These are phyloP conservation scores for Rhimphoctona megacephalus DNA, from an alignment of 2,888 invertebrate species.

Conservation along the genomic window DNA sequence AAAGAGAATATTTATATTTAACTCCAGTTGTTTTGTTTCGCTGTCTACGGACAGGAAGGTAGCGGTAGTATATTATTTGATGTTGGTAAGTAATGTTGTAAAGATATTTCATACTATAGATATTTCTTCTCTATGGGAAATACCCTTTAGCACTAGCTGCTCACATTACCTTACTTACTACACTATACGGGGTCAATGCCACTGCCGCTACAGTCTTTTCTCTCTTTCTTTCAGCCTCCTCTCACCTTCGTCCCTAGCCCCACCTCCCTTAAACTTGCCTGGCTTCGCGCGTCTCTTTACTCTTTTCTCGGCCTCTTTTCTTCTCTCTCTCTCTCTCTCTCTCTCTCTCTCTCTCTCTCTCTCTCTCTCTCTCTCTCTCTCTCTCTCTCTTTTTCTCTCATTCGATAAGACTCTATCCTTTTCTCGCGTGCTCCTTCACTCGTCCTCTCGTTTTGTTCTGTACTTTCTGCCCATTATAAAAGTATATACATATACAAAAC, in stretches of 20 bases:
- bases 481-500: slow-evolving; percentile 14
- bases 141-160: slow-evolving; percentile 79
- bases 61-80: slow-evolving; percentile 6
- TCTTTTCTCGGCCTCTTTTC: slow-evolving; percentile 18
- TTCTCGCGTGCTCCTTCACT: slow-evolving; percentile 56
- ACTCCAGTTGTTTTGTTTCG: background rate
- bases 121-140: slow-evolving; percentile 68
- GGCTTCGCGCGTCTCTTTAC: slow-evolving; percentile 71
- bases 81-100: slow-evolving; percentile 6
- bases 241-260: slow-evolving; percentile 68
- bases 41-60: background rate
- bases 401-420: slow-evolving; percentile 40
- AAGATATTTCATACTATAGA: slow-evolving; percentile 35
- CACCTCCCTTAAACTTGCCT: slow-evolving; percentile 80
- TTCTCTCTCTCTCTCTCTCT: background rate
- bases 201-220: slow-evolving; percentile 78
- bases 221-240: slow-evolving; percentile 46
- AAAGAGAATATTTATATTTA: background rate
- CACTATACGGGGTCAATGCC: slow-evolving; percentile 83
- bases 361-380: background rate
- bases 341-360: background rate
- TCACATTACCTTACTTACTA: slow-evolving; percentile 82
- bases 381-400: background rate
- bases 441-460: slow-evolving; percentile 49
- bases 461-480: slow-evolving; percentile 41